Conservation (phyloP, 2,888 invertebrate genomes). For the Tipula unca region DNA sequence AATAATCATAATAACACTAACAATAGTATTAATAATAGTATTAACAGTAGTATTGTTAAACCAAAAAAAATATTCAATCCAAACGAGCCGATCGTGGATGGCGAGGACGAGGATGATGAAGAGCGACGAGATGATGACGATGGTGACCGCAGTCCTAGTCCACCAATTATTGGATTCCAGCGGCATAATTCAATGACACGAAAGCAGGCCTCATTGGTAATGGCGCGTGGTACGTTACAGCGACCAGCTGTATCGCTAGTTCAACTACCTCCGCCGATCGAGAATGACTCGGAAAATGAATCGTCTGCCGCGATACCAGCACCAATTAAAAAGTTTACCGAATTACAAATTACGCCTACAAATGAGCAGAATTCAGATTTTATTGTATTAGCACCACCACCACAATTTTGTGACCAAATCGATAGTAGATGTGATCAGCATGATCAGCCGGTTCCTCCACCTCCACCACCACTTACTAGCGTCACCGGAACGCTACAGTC, state of each 20-base stretch:
- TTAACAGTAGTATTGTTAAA: neutral
- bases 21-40: slow-evolving; percentile 27
- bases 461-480: slow-evolving; percentile 29
- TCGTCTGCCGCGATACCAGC: slow-evolving; percentile 32
- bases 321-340: slow-evolving; percentile 25
- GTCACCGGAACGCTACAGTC: slow-evolving; percentile 28
- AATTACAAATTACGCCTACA: slow-evolving; percentile 44
- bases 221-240: slow-evolving; percentile 43
- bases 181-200: slow-evolving; percentile 55
- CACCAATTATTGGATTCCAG: slow-evolving; percentile 46
- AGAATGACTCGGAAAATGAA: slow-evolving; percentile 60
- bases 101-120: slow-evolving; percentile 28
- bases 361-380: slow-evolving; percentile 43
- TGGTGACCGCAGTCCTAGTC: slow-evolving; percentile 41
- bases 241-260: slow-evolving; percentile 67
- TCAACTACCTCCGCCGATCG: slow-evolving; percentile 71
- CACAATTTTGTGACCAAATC: slow-evolving; percentile 76
- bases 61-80: slow-evolving; percentile 20
- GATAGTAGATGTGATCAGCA: slow-evolving; percentile 37
- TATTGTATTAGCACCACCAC: slow-evolving; percentile 73
- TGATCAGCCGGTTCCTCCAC: slow-evolving; percentile 24
- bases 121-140: slow-evolving; percentile 26
- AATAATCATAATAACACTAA: slow-evolving; percentile 36
- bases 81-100: slow-evolving; percentile 38
- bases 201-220: slow-evolving; percentile 50